Conservation (phyloP, 2,113 vertebrate genomes). For the Noturus placidus region DNA sequence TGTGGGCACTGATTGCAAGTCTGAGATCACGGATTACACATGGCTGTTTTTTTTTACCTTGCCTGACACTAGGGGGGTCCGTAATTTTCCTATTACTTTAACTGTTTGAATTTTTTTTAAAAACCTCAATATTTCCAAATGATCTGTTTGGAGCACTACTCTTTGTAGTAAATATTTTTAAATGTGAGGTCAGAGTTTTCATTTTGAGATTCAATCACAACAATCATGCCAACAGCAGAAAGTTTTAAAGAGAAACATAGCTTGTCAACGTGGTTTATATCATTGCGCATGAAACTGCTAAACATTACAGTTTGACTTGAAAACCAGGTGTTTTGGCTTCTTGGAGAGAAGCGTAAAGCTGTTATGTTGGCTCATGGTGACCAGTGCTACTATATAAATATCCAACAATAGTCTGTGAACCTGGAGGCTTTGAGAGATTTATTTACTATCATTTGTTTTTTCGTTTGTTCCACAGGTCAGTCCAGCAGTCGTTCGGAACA, state of each 20-base stretch:
- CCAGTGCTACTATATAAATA: too few species aligned
- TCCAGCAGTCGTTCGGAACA: constrained; percentile 62
- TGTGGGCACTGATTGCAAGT: too few species aligned
- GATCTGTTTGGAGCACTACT: not conserved
- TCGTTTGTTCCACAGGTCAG: constrained; percentile 52
- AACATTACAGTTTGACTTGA: not conserved
- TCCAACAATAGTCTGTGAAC: not conserved
- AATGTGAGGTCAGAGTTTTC: not conserved
- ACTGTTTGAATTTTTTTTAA: too few species aligned
- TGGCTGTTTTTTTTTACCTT: too few species aligned
- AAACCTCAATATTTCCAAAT: not conserved
- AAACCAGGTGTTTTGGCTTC: not conserved
- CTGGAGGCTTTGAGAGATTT: not conserved
- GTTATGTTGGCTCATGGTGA: not conserved
- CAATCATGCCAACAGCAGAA: not conserved
- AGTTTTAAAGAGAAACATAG: not conserved
- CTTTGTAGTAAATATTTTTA: not conserved
- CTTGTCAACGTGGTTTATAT: not conserved
- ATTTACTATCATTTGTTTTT: not conserved
- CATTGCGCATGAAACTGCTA: not conserved
- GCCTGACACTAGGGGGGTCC: too few species aligned
- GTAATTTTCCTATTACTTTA: not conserved
- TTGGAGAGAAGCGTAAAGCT: not conserved
- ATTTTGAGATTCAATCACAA: not conserved
- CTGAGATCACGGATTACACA: too few species aligned